These are phyloP conservation scores for Ips typographus DNA, from an alignment of 1,140 invertebrate species.

Conservation along the genomic window DNA sequence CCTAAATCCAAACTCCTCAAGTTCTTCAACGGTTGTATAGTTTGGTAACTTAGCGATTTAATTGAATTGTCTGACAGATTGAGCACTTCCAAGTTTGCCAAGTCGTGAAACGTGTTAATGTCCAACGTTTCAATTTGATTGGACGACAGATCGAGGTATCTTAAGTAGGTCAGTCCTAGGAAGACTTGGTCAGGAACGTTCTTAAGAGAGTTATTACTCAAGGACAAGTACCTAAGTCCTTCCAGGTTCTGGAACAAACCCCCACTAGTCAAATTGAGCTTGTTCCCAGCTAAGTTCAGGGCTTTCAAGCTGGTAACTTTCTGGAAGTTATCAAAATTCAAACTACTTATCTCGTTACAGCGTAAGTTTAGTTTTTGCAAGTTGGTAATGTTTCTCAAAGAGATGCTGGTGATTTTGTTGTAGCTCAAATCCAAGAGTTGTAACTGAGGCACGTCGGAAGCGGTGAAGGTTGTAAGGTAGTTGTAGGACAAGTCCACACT, in stretches of 20 bases:
- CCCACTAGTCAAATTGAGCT: slow-evolving; percentile 30
- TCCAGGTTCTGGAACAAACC: slow-evolving; percentile 34
- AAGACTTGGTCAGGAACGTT: slow-evolving; percentile 34
- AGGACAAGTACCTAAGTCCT: slow-evolving; percentile 29
- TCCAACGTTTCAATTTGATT: slow-evolving; percentile 34
- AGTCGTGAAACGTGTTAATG: slow-evolving; percentile 32
- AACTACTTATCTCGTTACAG: slow-evolving; percentile 31
- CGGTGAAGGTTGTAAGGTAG: slow-evolving; percentile 17
- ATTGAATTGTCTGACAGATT: slow-evolving; percentile 46
- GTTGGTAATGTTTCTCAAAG: slow-evolving; percentile 24
- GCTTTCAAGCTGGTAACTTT: slow-evolving; percentile 26
- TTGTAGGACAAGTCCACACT: slow-evolving; percentile 40
- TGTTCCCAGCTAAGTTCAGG: slow-evolving; percentile 40
- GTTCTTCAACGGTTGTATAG: slow-evolving; percentile 41
- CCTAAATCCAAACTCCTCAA: slow-evolving; percentile 43
- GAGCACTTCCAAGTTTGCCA: slow-evolving; percentile 42
- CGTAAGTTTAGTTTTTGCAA: slow-evolving; percentile 31
- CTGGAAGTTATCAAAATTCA: slow-evolving; percentile 24
- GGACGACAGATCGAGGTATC: slow-evolving; percentile 40
- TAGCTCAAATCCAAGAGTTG: slow-evolving; percentile 38
- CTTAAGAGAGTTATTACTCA: slow-evolving; percentile 38
- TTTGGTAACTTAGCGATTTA: slow-evolving; percentile 38
- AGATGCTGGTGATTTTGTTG: slow-evolving; percentile 34
- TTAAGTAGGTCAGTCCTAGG: slow-evolving; percentile 31
- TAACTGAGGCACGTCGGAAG: slow-evolving; percentile 28